A percentile compares a stretch with the other conserved stretches of the same genome.
phyloP scores from a whole-genome alignment of 2,888 invertebrate species.

The Cistogaster globosa region DNA sequence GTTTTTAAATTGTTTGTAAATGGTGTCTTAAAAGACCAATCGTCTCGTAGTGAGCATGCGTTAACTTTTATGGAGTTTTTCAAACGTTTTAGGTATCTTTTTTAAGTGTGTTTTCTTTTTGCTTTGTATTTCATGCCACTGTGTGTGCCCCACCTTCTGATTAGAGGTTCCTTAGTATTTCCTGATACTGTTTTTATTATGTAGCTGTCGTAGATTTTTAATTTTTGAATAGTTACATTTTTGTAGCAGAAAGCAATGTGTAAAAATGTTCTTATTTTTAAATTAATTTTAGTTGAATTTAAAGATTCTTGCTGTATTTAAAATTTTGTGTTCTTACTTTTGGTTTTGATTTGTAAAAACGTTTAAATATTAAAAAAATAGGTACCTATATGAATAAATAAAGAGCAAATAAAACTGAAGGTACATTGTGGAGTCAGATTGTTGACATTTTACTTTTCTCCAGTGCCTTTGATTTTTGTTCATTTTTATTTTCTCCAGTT shows the following conservation, averaged over 20 bases:
- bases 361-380: conserved; percentile 27
- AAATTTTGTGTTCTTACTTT: neutral
- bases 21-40: conserved; percentile 82
- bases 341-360: conserved; percentile 19
- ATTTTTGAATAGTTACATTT: conserved; percentile 40
- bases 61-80: conserved; percentile 39
- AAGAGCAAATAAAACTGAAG: neutral
- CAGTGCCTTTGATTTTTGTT: conserved; percentile 37
- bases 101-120: neutral
- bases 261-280: conserved; percentile 38
- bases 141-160: conserved; percentile 67
- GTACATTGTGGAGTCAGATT: no score
- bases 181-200: neutral
- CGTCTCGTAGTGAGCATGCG: conserved; percentile 80
- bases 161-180: conserved; percentile 19
- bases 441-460: neutral
- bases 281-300: conserved; percentile 58
- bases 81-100: conserved; percentile 43
- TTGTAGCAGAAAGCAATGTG: conserved; percentile 18
- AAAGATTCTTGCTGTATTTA: conserved; percentile 42
- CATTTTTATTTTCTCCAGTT: conserved; percentile 18
- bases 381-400: no score
- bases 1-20: conserved; percentile 76
- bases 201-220: conserved; percentile 11
- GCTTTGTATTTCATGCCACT: conserved; percentile 4